These are phyloP conservation scores for Blennius ocellaris DNA, from an alignment of 2,113 vertebrate species.

Conservation along the genomic window DNA sequence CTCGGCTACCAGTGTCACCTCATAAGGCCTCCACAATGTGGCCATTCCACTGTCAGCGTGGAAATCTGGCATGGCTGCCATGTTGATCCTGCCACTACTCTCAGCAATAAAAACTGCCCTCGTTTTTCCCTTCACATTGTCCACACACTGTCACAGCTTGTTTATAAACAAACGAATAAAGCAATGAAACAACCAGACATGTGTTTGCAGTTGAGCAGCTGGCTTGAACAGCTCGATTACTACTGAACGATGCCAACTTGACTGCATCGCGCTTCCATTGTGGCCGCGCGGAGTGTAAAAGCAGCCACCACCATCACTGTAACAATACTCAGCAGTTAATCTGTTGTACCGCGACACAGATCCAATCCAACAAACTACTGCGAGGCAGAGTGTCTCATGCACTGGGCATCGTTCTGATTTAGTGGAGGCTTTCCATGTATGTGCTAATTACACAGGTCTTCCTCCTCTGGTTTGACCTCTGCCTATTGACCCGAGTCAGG, in stretches of 20 bases:
- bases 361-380: conserved; percentile 16
- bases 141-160: conserved; percentile 35
- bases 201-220: conserved; percentile 51
- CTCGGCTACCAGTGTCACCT: conserved; percentile 38
- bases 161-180: conserved; percentile 56
- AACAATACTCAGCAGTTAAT: conserved; percentile 34
- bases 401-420: conserved; percentile 41
- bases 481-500: conserved; percentile 63
- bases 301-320: conserved; percentile 34
- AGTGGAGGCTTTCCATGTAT: conserved; percentile 41
- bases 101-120: conserved; percentile 33
- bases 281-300: conserved; percentile 44
- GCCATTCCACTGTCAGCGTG: neutral
- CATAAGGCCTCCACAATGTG: conserved; percentile 14
- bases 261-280: conserved; percentile 36
- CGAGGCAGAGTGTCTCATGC: conserved; percentile 36
- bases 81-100: conserved; percentile 26
- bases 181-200: conserved; percentile 35
- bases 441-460: conserved; percentile 54
- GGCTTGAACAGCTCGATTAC: conserved; percentile 44
- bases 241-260: conserved; percentile 34
- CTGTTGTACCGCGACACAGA: conserved; percentile 14
- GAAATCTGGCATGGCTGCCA: neutral
- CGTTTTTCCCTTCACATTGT: conserved; percentile 29
- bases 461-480: conserved; percentile 57